Conservation (phyloP, 2,113 vertebrate species). For the Aspidoscelis tigris region DNA sequence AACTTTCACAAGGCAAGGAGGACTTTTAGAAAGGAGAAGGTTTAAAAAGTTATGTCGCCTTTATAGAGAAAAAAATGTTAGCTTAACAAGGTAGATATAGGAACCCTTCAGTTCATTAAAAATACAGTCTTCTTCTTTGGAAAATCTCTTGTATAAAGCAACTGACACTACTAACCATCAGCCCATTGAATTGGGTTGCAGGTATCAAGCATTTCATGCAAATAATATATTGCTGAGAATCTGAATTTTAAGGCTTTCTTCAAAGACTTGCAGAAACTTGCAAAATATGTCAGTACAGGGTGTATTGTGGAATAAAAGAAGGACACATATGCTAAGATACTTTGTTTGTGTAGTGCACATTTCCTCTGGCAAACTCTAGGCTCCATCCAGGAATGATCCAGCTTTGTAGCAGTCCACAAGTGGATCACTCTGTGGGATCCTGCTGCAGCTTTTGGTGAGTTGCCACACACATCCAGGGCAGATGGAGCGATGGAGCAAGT, state of each 20-base stretch:
- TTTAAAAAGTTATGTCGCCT: not conserved
- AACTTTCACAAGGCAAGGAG: not conserved
- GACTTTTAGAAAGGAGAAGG: conserved; percentile 9
- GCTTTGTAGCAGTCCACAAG: too few relatives aligned
- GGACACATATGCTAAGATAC: too few relatives aligned
- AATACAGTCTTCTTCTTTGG: conserved; percentile 4
- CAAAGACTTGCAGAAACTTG: not conserved
- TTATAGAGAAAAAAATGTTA: not conserved
- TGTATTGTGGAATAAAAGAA: not conserved
- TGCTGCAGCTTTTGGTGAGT: too few relatives aligned
- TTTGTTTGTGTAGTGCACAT: too few relatives aligned
- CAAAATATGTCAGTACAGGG: not conserved
- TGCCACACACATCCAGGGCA: too few relatives aligned
- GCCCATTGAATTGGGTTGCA: not conserved
- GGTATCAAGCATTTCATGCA: not conserved
- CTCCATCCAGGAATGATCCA: too few relatives aligned
- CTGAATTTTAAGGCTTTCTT: not conserved
- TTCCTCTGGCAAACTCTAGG: too few relatives aligned
- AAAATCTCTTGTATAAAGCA: not conserved
- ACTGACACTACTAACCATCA: conserved; percentile 33
- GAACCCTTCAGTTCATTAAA: not conserved
- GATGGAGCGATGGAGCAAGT: too few relatives aligned
- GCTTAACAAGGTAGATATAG: conserved; percentile 10
- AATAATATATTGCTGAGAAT: too few relatives aligned
- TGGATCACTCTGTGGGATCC: too few relatives aligned